A percentile compares a stretch with the other conserved stretches of the same genome.
phyloP scores from a whole-genome alignment of 2,888 invertebrate species.

The Netelia inedita region DNA sequence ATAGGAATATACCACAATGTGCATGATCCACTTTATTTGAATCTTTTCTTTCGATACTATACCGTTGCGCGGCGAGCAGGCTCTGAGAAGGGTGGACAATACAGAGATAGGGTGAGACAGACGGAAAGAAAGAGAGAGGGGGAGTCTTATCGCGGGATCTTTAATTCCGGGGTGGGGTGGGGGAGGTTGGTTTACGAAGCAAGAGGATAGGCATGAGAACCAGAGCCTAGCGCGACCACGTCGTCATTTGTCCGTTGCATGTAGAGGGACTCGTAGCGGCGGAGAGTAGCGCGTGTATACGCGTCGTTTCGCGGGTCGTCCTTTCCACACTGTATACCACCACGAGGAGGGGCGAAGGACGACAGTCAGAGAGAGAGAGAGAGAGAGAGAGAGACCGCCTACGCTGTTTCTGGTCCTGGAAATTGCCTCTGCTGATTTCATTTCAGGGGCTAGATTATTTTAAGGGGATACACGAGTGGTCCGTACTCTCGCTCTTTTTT shows the following conservation, averaged over 20 bases:
- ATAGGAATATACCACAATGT: too few relatives aligned
- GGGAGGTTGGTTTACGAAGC: slow-evolving; percentile 63
- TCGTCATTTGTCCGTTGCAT: slow-evolving; percentile 84
- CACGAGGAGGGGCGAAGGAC: slow-evolving; percentile 17
- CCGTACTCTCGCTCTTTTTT: slow-evolving; percentile 42
- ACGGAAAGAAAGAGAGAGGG: slow-evolving; percentile 40
- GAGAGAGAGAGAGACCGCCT: slow-evolving; percentile 74
- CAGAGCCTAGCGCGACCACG: slow-evolving; percentile 71
- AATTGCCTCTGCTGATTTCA: slow-evolving; percentile 85
- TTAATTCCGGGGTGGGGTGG: slow-evolving; percentile 81
- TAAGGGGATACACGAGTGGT: slow-evolving; percentile 78
- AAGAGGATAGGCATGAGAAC: slow-evolving; percentile 19
- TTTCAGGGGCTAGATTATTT: slow-evolving; percentile 84
- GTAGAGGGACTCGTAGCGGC: slow-evolving; percentile 68
- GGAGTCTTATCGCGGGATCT: slow-evolving; percentile 83
- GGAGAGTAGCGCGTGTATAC: slow-evolving; percentile 48
- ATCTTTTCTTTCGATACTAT: slow-evolving; percentile 60
- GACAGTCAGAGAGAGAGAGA: slow-evolving; percentile 65
- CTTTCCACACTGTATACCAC: slow-evolving; percentile 39
- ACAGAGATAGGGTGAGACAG: slow-evolving; percentile 27
- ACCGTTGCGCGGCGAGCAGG: slow-evolving; percentile 65
- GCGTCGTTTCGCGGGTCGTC: slow-evolving; percentile 60
- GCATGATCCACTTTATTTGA: not conserved
- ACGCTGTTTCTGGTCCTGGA: slow-evolving; percentile 79
- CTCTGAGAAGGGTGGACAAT: slow-evolving; percentile 66